Evolutionary conservation across 1,140 invertebrate species (phyloP), one percentile per base, ranked within the genome.

Genomic region (Zelostemma sp.): DNA sequence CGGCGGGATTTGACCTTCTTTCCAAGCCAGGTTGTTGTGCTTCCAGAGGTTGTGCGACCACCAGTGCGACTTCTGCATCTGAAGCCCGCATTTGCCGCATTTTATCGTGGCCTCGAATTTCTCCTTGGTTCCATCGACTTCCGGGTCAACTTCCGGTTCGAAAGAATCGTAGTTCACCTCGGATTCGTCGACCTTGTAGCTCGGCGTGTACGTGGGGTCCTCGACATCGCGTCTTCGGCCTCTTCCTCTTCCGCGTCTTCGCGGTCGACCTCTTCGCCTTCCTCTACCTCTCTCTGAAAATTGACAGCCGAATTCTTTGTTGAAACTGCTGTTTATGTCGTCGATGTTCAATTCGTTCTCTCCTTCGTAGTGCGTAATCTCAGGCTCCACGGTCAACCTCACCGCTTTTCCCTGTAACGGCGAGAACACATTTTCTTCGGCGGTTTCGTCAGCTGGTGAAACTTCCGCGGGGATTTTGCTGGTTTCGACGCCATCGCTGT

Each of bases 21-120:
- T 54, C 87, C 87, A 88, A n/a, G 70, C 80, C 21, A 87, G 73
- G 19, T 85, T 78, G 59, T 87, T 86, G 76, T 90, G 88, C 11
- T 70, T 62, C 33, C 67, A 60, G 6, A 84, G 73, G 51, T 87
- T 86, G 64, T 89, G 89, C 0, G 57, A 38, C 6, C 66, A 38
- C 86, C 88, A 88, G 6, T 81, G 41, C 0, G 17, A 60, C 28
- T 63, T 78, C 5, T 51, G 18, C 43, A 87, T 57, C 58, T 82
- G 57, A 41, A 41, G 16, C 6, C 74, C 45, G 49, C 82, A 84
- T 70, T 79, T 82, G 11, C 50, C 77, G 51, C 82, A 84, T 31
- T 59, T 75, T 3, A 79, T 25, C 11, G 49, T 58, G 5, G 25
- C n/a, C 1, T 12, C 47, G 6, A 16, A 9, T 14, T 49, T 21